Evolutionary conservation across 1,140 invertebrate genomes (phyloP).

Genomic region (Anastrepha ludens): DNA sequence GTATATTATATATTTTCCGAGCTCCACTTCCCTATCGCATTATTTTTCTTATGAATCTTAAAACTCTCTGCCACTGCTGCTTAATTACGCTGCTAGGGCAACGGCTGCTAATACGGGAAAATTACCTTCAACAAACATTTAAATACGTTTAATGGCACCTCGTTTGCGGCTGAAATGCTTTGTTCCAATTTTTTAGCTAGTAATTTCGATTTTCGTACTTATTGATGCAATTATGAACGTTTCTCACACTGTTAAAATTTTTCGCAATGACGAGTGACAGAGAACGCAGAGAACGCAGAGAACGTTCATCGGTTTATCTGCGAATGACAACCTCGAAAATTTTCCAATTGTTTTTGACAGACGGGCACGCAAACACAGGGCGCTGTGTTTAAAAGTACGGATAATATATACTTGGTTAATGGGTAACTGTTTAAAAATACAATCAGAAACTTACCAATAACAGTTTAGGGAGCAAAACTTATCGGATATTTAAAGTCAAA

Average conservation of each 20-base stretch:
- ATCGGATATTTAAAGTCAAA: too few species aligned
- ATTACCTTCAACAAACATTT: constrained; percentile 58
- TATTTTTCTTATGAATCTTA: not conserved
- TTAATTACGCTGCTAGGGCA: constrained; percentile 48
- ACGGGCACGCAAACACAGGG: not conserved
- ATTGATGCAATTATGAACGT: not conserved
- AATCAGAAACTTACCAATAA: too few species aligned
- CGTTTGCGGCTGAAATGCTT: not conserved
- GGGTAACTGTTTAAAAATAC: too few species aligned
- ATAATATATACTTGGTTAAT: too few species aligned
- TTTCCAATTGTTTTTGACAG: constrained; percentile 35
- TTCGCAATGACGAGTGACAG: constrained; percentile 31
- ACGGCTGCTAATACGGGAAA: constrained; percentile 29
- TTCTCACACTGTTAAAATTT: constrained; percentile 15
- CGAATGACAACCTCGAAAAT: constrained; percentile 1
- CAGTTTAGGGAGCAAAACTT: too few species aligned
- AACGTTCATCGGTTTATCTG: too few species aligned
- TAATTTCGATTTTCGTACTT: not conserved
- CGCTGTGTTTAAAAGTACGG: too few species aligned
- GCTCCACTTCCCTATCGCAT: constrained; percentile 5
- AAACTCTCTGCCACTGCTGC: constrained; percentile 16
- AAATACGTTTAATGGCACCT: constrained; percentile 48
- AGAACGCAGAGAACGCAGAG: not conserved
- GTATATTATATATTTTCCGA: not conserved
- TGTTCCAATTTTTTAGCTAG: constrained; percentile 6